Evolutionary conservation across 2,888 invertebrate species (phyloP).

Genomic region (Ceratothoa steindachneri): DNA sequence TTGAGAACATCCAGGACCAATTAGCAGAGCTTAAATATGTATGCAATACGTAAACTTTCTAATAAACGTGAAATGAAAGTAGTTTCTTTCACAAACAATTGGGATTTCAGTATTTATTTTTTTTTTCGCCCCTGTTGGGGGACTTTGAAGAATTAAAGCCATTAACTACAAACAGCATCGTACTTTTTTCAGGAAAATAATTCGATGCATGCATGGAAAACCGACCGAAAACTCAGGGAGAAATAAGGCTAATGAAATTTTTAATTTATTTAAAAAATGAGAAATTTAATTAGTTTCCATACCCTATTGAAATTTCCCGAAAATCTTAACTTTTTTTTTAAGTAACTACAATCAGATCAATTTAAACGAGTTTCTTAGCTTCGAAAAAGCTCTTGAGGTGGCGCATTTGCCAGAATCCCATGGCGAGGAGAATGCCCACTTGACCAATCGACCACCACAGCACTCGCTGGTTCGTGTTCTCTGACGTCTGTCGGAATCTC

Average conservation of each 20-base stretch:
- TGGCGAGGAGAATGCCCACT: slow-evolving; percentile 78
- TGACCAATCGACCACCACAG: slow-evolving; percentile 92
- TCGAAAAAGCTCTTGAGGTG: slow-evolving; percentile 99
- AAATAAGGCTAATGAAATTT: background rate
- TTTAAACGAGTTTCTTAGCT: slow-evolving; percentile 93
- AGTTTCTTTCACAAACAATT: no score
- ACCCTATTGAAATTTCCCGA: background rate
- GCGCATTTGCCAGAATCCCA: slow-evolving; percentile 99
- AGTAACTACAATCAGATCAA: background rate
- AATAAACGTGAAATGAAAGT: no score
- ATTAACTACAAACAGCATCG: background rate
- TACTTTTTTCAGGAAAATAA: slow-evolving; percentile 8
- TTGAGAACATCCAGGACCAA: no score
- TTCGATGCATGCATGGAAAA: background rate
- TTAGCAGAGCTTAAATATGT: no score
- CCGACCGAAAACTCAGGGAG: slow-evolving; percentile 4
- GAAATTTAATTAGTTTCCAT: slow-evolving; percentile 3
- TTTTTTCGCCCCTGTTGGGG: no score
- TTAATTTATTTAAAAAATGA: slow-evolving; percentile 13
- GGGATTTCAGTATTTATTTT: no score
- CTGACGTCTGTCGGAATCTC: slow-evolving; percentile 92
- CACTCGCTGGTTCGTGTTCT: slow-evolving; percentile 66
- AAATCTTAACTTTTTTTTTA: no score
- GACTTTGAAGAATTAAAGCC: no score
- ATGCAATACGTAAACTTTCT: no score